Conservation (phyloP, 30 jellyfish, hydroid and myxozoan species). For the Catostylus mosaicus region DNA sequence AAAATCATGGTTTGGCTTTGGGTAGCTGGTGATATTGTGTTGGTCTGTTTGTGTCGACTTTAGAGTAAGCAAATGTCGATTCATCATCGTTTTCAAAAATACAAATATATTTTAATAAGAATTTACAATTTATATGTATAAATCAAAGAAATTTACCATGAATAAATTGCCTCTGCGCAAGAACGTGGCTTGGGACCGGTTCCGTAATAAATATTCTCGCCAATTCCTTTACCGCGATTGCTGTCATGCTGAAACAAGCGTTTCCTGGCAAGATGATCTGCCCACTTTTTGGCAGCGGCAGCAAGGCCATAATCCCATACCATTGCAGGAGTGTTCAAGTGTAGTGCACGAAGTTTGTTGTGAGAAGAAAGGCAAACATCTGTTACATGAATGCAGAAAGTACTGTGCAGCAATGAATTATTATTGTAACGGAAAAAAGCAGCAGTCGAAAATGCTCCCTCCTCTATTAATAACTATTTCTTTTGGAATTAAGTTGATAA, state of each 20-base stretch:
- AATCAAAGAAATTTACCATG: background rate
- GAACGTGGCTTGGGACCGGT: background rate
- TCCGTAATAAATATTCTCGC: background rate
- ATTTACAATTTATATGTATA: background rate
- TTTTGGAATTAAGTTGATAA: too few relatives aligned
- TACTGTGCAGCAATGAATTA: too few relatives aligned
- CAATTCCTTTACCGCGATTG: background rate
- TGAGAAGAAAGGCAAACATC: conserved; percentile 12
- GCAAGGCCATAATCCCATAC: conserved; percentile 1
- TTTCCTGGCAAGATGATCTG: conserved; percentile 7
- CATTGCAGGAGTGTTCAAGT: conserved; percentile 1
- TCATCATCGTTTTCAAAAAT: background rate
- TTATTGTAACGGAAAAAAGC: too few relatives aligned
- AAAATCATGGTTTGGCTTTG: too few relatives aligned
- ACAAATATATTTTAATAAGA: too few relatives aligned
- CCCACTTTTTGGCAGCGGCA: conserved; percentile 10
- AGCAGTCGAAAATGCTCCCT: too few relatives aligned
- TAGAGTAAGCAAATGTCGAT: background rate
- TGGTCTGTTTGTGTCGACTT: background rate
- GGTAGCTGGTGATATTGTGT: too few relatives aligned
- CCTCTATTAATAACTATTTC: too few relatives aligned
- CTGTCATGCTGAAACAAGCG: background rate
- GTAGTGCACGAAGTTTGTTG: conserved; percentile 23
- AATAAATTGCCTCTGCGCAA: conserved; percentile 22
- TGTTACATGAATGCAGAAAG: too few relatives aligned